Evolutionary conservation across 1,140 invertebrate species (phyloP), one percentile per base, ranked within the genome.

Genomic region (Drosophila varians): DNA sequence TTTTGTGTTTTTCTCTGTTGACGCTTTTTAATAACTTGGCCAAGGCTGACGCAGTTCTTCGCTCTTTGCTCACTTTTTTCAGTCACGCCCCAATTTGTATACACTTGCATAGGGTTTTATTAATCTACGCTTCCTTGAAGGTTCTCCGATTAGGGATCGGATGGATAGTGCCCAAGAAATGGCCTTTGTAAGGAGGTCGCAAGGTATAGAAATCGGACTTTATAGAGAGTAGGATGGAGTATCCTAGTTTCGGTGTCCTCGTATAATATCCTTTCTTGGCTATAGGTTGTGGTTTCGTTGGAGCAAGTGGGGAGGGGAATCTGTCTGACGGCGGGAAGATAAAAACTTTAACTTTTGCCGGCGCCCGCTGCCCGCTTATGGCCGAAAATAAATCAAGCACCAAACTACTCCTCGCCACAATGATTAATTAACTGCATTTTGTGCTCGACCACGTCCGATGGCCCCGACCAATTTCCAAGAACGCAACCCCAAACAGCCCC

Each of bases 391-490:
- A 86, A 86, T 86, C 82, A 86, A 80, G 80, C 75, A 53, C 58
- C 73, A 74, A 77, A 86, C 82, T 86, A 86, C 82, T 86, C 82
- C 76, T 77, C 34, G 58, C 31, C 43, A 47, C 49, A 86, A 86
- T 86, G 82, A 86, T 86, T 86, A 86, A 86, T 86, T 86, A 86
- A 86, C 82, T 86, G 82, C 74, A 86, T 74, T 87, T 82, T 77
- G 60, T 71, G 82, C 77, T 74, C 80, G 45, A 51, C 58, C 58
- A 74, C 71, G 57, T 74, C 60, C 40, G 54, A 9, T 38, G 55
- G 28, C 42, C 45, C 23, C 18, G 28, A 14, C 19, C 61, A 40
- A 8, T 57, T 38, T 16, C 12, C 36, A 38, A 16, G 36, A 38
- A 38, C 28, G 28, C 28, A 11, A 11, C 11, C 28, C 28, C 21